Percentiles rank a stretch among this genome's conserved stretches.
Conservation (phyloP, 2,113 vertebrate species). For the Nannospalax galili region DNA sequence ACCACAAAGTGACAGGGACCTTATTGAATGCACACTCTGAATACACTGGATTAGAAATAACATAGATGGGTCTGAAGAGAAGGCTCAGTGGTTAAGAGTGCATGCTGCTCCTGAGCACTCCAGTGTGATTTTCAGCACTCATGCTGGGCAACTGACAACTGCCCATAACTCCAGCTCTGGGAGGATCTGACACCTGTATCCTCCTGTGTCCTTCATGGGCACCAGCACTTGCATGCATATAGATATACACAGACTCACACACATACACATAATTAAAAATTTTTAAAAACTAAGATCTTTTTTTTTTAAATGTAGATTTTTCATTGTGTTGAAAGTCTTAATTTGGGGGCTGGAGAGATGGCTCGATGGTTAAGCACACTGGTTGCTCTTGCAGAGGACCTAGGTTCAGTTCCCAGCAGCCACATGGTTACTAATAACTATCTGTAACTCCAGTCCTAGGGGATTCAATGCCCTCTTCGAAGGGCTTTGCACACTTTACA, state of each 20-base stretch:
- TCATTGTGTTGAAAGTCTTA: conserved; percentile 1
- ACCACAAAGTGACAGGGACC: neutral
- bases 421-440: no score
- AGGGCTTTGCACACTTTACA: no score
- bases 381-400: no score
- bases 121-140: neutral
- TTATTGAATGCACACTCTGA: neutral
- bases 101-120: neutral
- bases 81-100: neutral
- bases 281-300: neutral
- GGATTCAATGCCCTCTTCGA: no score
- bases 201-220: neutral
- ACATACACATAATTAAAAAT: neutral
- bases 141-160: neutral
- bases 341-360: no score
- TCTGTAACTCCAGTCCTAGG: no score
- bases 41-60: neutral
- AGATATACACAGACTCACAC: neutral
- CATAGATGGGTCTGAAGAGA: neutral
- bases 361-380: no score
- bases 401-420: no score
- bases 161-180: neutral
- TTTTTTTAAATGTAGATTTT: neutral
- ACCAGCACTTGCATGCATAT: neutral
- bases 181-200: neutral